Base-by-base conservation (phyloP, 2,113 vertebrate genomes). In the Ammospiza nelsoni region DNA sequence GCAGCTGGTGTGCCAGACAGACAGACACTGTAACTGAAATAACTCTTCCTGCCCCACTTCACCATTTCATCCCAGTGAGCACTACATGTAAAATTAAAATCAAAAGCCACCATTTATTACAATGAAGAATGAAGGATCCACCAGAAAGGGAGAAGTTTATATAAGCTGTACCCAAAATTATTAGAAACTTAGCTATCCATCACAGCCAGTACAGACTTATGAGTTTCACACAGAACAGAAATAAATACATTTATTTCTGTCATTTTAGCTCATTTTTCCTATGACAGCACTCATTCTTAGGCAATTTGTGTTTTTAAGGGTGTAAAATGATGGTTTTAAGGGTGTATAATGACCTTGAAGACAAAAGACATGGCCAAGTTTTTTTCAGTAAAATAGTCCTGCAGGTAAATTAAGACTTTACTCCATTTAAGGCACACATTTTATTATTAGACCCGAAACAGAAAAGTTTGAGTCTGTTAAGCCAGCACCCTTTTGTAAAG, bases 381-480 rank as follows among this genome's bases (percentile, higher is more conserved):
- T 61, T 61, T 39, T 87, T 80, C 37, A 80, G 27, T 27, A 63
- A 61, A 69, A 62, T 0, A 88, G 63, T 61, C 57, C 33, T 51
- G 44, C 43, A 86, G 9, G 23, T 80, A 85, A 84, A 51, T 77
- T 48, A 84, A 65, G 52, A 84, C 48, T 85, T 79, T 28, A 77
- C 49, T 96, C 52, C 57, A 68, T 39, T 86, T 78, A 95, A 97
- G 95, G 94, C 95, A 96, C 90, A 41, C 37, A n/a, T 85, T 93
- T 95, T 90, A 76, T 94, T 87, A 52, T 79, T 82, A 75, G 43
- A 87, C 5, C 29, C 69, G 77, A 92, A 92, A 84, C 18, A 86
- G 43, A 77, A 23, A 77, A 21, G 31, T 68, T 48, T 44, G 16
- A 81, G 39, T 81, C 81, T 74, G 65, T 65, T 72, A 78, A 68